Base-by-base conservation (phyloP, 1,140 invertebrate genomes). In the Pissodes strobi region DNA sequence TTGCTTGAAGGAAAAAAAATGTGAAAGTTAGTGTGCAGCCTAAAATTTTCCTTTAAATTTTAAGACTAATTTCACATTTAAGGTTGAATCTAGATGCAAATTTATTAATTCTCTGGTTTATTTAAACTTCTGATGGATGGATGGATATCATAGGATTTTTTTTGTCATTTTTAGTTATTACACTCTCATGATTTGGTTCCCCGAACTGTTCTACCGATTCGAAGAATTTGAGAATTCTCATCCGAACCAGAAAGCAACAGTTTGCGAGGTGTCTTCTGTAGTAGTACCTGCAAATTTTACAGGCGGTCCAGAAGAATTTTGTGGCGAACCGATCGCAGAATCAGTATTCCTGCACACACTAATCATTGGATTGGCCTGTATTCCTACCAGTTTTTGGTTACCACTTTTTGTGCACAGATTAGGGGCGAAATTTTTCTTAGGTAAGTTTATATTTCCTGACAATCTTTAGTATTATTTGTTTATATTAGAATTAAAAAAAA, bases 101-200 rank as follows among this genome's bases (percentile, higher is more conserved):
- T n/a, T n/a, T n/a, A n/a, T n/a, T n/a, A n/a, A n/a, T n/a, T n/a
- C n/a, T n/a, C n/a, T n/a, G n/a, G n/a, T n/a, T n/a, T n/a, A n/a
- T n/a, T n/a, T n/a, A n/a, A n/a, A n/a, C n/a, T n/a, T n/a, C n/a
- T n/a, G n/a, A n/a, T n/a, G n/a, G n/a, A n/a, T n/a, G n/a, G n/a
- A n/a, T n/a, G n/a, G n/a, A n/a, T n/a, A n/a, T n/a, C n/a, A n/a
- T n/a, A n/a, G n/a, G n/a, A n/a, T n/a, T n/a, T n/a, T 27, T 27
- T 9, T 9, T 27, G 25, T 27, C 3, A 3, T 5, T 27, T 27
- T 27, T 74, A 91, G 90, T 70, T 91, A 91, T 74, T 91, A 91
- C 75, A 91, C 89, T 1, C 79, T 91, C 1, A 91, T 91, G 88
- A 85, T 91, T 61, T 92, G 90, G 90, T 91, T 92, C 76, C 90